phyloP scores from a whole-genome alignment of 2,888 invertebrate species.

The Clistopyga incitator region DNA sequence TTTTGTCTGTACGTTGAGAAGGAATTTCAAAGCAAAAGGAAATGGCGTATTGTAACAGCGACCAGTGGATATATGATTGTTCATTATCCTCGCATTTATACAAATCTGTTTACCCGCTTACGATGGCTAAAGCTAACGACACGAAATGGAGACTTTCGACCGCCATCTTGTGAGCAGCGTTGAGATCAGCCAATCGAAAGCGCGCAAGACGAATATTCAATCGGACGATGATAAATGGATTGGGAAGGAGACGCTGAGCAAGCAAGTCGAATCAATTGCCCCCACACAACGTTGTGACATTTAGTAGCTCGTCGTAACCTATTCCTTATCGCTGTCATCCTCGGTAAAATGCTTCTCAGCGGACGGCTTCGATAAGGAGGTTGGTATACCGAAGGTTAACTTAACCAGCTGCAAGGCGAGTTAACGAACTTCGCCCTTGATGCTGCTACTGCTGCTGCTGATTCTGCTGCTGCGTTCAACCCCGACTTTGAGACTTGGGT shows the following conservation, averaged over 20 bases:
- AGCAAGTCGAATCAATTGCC: slow-evolving; percentile 43
- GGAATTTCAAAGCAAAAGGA: neutral
- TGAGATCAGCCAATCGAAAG: neutral
- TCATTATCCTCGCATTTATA: neutral
- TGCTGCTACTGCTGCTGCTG: slow-evolving; percentile 45
- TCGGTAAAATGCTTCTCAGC: slow-evolving; percentile 25
- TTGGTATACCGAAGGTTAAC: slow-evolving; percentile 4
- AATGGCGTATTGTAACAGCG: neutral
- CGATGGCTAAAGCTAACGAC: neutral
- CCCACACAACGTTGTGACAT: slow-evolving; percentile 39
- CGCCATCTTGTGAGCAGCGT: neutral
- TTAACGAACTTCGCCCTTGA: slow-evolving; percentile 42
- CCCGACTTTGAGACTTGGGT: slow-evolving; percentile 54
- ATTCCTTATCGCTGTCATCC: slow-evolving; percentile 28
- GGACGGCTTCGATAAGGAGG: slow-evolving; percentile 9
- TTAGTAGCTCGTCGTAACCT: slow-evolving; percentile 40
- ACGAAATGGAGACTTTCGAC: neutral
- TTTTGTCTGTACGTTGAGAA: slow-evolving; percentile 15
- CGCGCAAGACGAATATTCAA: slow-evolving; percentile 12
- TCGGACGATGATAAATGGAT: slow-evolving; percentile 4
- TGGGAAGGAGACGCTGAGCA: neutral
- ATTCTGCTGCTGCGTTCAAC: slow-evolving; percentile 8
- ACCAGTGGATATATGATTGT: neutral
- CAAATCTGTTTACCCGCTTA: neutral
- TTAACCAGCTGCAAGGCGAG: slow-evolving; percentile 53